Percentiles rank a stretch among this genome's conserved stretches.
Conservation (phyloP, 2,113 vertebrate genomes). For the zebrafish (Danio rerio) region GRCz12tu NC_133187.1:29263001-29263500, state of each 20-base stretch:
- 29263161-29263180: constrained; percentile 50
- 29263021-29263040: not conserved
- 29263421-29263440: too few species aligned
- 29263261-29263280: constrained; percentile 55
- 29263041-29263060: not conserved
- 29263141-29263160: constrained; percentile 38
- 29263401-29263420: too few species aligned
- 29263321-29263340: not conserved
- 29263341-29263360: constrained; percentile 3
- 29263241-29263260: constrained; percentile 48
- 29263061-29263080: constrained; percentile 22
- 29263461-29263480: not conserved
- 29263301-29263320: constrained; percentile 25
- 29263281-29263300: constrained; percentile 36
- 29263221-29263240: constrained; percentile 54
- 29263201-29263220: constrained; percentile 25
- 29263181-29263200: constrained; percentile 45
- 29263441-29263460: not conserved
- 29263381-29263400: too few species aligned
- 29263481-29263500: not conserved
- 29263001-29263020: not conserved
- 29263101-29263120: not conserved
- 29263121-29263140: constrained; percentile 8
- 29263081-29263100: not conserved
- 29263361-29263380: not conserved